Evolutionary conservation across 2,113 vertebrate genomes (phyloP), one percentile per base, ranked within the genome.

Genomic region (Phoenicopterus ruber): DNA sequence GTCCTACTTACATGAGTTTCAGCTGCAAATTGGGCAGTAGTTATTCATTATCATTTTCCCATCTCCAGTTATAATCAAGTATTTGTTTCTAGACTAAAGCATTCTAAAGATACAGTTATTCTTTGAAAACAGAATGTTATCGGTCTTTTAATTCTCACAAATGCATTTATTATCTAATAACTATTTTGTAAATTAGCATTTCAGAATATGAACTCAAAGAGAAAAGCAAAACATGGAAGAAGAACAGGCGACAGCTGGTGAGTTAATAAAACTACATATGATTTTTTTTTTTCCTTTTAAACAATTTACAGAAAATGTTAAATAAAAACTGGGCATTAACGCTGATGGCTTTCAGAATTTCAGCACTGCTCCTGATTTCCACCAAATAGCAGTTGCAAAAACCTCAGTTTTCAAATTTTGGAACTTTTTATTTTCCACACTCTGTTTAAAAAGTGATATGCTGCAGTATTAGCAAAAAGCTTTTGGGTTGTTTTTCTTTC

Each of bases 171-270:
- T 79, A 46, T 52, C 77, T 87, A 91, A 62, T 69, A 66, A 73
- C 85, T 89, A 10, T 91, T 93, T 96, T 96, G 34, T 88, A 63
- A 94, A 96, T 96, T 78, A 99, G 99, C 99, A 25, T 99, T 99
- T 98, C 99, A 99, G 98, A 99, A 99, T 82, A 99, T 99, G 99
- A 99, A 99, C 95, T 99, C 99, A 10, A 99, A 99, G 97, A 98
- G 99, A 97, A 99, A 99, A 98, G 99, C 99, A 92, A 99, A 95
- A 99, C 99, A 0, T 99, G 99, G 99, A 99, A 99, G 97, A 99
- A 99, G 96, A 99, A 99, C 96, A 98, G 99, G 72, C 97, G 99
- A 50, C 99, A 99, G 90, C 97, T 99, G 99, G 99, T 99, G 93
- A 98, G 98, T 97, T 89, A 66, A 58, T 83, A 31, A 58, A 82